A percentile compares a stretch with the other conserved stretches of the same genome.
These are phyloP conservation scores for Timema cristinae DNA, from an alignment of 2,888 invertebrate species.

Conservation along the genomic window DNA sequence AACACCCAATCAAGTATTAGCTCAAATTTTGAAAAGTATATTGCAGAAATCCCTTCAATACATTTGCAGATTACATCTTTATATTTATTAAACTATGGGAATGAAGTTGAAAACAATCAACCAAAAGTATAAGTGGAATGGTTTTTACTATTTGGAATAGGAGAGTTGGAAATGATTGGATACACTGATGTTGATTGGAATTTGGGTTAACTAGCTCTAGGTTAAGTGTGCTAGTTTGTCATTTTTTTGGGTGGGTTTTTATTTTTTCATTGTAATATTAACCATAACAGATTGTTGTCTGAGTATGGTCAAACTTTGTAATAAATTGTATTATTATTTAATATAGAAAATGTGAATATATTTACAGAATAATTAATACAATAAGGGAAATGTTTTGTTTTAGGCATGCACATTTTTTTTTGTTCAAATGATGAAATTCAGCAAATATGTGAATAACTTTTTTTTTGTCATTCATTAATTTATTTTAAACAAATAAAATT, in stretches of 20 bases:
- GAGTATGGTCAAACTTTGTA: slow-evolving; percentile 30
- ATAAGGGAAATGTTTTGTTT: slow-evolving; percentile 29
- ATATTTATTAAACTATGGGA: no score
- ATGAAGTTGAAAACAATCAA: no score
- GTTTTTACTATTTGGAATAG: slow-evolving; percentile 9
- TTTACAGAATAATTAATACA: slow-evolving; percentile 32
- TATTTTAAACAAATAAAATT: slow-evolving; percentile 1
- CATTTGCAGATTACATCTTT: no score
- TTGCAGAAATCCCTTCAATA: no score
- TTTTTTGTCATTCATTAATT: slow-evolving; percentile 23
- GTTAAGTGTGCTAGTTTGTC: slow-evolving; percentile 18
- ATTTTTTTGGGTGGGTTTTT: slow-evolving; percentile 15
- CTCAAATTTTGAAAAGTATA: no score
- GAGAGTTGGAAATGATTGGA: slow-evolving; percentile 21
- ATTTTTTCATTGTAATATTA: slow-evolving; percentile 25
- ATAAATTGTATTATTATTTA: slow-evolving; percentile 32
- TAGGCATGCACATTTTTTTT: slow-evolving; percentile 30
- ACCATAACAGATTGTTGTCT: slow-evolving; percentile 22
- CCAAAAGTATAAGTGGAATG: no score
- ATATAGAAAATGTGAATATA: slow-evolving; percentile 33
- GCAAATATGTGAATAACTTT: slow-evolving; percentile 27
- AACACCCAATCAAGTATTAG: no score
- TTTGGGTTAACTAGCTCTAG: slow-evolving; percentile 21
- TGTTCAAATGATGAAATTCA: slow-evolving; percentile 28
- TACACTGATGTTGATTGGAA: slow-evolving; percentile 18